These are phyloP conservation scores for Zygaena filipendulae DNA, from an alignment of 2,888 invertebrate genomes.

Conservation along the genomic window DNA sequence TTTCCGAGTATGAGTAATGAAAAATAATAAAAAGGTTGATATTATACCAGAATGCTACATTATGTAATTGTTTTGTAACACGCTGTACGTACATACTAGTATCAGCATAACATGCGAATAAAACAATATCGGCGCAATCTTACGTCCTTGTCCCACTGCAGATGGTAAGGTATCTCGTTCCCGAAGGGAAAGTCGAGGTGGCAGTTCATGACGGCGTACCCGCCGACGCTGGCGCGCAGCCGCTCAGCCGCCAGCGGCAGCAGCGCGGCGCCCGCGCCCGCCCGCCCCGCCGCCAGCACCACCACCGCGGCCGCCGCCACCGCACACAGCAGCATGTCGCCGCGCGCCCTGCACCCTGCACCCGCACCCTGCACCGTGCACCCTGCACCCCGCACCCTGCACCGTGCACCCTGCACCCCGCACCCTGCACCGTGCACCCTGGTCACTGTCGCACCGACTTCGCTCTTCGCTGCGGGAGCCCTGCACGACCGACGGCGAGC, in stretches of 20 bases:
- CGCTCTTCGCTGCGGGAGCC: slow-evolving; percentile 4
- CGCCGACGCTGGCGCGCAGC: slow-evolving; percentile 79
- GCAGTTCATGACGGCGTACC: slow-evolving; percentile 83
- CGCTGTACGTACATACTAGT: no score
- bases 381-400: slow-evolving; percentile 11
- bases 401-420: slow-evolving; percentile 7
- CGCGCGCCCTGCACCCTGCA: slow-evolving; percentile 8
- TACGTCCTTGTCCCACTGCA: slow-evolving; percentile 92
- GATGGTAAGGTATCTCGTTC: slow-evolving; percentile 84
- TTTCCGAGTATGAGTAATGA: no score
- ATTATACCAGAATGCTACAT: no score
- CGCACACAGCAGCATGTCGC: slow-evolving; percentile 4
- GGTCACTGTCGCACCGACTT: slow-evolving; percentile 5
- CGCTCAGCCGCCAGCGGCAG: slow-evolving; percentile 48
- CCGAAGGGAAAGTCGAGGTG: slow-evolving; percentile 89
- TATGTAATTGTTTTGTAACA: no score
- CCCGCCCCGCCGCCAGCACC: slow-evolving; percentile 14
- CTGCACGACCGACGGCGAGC: slow-evolving; percentile 10
- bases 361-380: slow-evolving; percentile 6
- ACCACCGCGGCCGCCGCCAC: slow-evolving; percentile 8
- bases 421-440: not conserved
- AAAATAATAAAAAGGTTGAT: no score
- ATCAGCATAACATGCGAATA: no score
- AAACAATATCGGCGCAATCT: no score
- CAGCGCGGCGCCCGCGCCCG: slow-evolving; percentile 25